These are phyloP conservation scores for Nemoura dubitans DNA, from an alignment of 2,888 invertebrate genomes.

Conservation along the genomic window DNA sequence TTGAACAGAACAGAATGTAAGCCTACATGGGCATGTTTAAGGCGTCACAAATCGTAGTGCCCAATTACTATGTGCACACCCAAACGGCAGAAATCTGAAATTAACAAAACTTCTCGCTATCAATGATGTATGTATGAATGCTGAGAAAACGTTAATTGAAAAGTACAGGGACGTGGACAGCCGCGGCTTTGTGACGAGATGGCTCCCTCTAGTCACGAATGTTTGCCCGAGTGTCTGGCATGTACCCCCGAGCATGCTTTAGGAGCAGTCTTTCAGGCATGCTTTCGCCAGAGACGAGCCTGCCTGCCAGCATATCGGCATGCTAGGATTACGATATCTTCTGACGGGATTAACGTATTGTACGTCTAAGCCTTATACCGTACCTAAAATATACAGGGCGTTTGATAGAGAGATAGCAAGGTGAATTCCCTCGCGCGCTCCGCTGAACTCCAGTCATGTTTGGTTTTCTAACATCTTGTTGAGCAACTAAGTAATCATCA, in stretches of 20 bases:
- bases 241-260: not conserved
- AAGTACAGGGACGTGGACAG: not conserved
- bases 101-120: not conserved
- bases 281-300: not conserved
- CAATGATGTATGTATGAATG: not conserved
- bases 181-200: not conserved
- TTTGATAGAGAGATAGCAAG: not conserved
- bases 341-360: not conserved
- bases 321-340: not conserved
- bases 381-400: slow-evolving; percentile 1
- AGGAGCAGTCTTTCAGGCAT: not conserved
- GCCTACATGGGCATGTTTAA: not conserved
- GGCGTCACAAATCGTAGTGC: not conserved
- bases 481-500: not conserved
- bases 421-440: not conserved
- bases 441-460: not conserved
- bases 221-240: not conserved
- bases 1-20: not conserved
- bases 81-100: not conserved
- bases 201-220: not conserved
- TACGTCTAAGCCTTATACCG: not conserved
- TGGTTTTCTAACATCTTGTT: not conserved
- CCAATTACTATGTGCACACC: not conserved
- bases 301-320: not conserved
- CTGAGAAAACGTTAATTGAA: not conserved